Base-by-base conservation (phyloP, 2,888 invertebrate species). In the Chydorus sphaericus region DNA sequence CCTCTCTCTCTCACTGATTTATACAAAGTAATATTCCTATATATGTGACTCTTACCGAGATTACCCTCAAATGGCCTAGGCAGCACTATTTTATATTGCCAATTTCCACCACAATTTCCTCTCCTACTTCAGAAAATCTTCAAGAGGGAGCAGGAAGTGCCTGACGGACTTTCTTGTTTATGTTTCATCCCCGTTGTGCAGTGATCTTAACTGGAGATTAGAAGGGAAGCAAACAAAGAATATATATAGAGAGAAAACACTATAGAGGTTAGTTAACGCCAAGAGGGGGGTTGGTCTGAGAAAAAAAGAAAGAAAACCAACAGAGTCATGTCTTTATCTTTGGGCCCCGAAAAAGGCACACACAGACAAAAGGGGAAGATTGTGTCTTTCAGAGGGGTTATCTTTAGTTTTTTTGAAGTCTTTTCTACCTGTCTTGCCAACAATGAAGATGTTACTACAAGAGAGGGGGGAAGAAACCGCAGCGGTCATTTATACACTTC, bases 1-100 rank as follows among this genome's bases (percentile, higher is more conserved):
- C 44, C 28, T 11, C 18, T 39, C 23, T 14, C 4, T 7, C 39
- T 16, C n/a, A 44, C 44, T 44, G 44, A 44, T 44, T 44, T 44
- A 44, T 44, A 44, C 44, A n/a, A n/a, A 44, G 44, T 44, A 20
- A 44, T 44, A 44, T 44, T 44, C 44, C 16, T 23, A n/a, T n/a
- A n/a, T n/a, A n/a, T n/a, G n/a, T n/a, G n/a, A n/a, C n/a, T n/a
- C n/a, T n/a, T n/a, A n/a, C n/a, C n/a, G n/a, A n/a, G n/a, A n/a
- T n/a, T n/a, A n/a, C n/a, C n/a, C n/a, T n/a, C n/a, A n/a, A n/a
- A n/a, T n/a, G n/a, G n/a, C n/a, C n/a, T n/a, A n/a, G n/a, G n/a
- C n/a, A n/a, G n/a, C n/a, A n/a, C n/a, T n/a, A n/a, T n/a, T n/a
- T n/a, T n/a, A n/a, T n/a, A n/a, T n/a, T n/a, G n/a, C n/a, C n/a